Base-by-base conservation (phyloP, 2,797 vertebrate genomes). In the Labeo calbasu region DNA sequence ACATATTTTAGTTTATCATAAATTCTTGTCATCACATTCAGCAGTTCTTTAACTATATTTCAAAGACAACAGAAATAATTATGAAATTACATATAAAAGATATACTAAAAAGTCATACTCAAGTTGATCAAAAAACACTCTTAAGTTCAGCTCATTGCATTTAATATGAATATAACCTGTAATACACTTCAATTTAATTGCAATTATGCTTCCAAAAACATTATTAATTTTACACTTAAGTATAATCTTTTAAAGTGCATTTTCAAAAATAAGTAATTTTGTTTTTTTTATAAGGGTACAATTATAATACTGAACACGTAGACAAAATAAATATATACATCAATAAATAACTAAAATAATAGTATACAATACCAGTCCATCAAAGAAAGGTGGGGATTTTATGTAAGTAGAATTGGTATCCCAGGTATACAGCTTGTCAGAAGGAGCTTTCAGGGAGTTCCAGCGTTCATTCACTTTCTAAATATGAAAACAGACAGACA, bases 361-460 rank as follows among this genome's bases (percentile, higher is more conserved):
- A 80, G 17, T 40, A 25, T 59, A 66, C 50, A 55, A 48, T 95
- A 99, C 98, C 97, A 99, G 93, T 66, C 95, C 96, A 83, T 97
- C 93, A 70, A 99, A 99, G 92, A 99, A 99, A 0, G 98, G 97
- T 0, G 98, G 98, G 21, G 97, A 97, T 90, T 99, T 99, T 91
- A 99, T 99, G 87, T 99, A 99, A 0, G 98, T 99, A 25, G 98
- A 99, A n/a, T 96, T 94, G 66, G 94, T 91, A 88, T 99, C 95
- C 98, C 98, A 99, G 70, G 94, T 90, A 79, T 99, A 99, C 0
- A 99, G 92, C 83, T 96, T 96, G 83, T 99, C 97, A 69, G 96
- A 95, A 0, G 98, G 95, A 81, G 96, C 96, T 14, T 92, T 92
- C 86, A 99, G 93, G 55, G 96, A 90, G 92, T 99, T 99, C 98